Evolutionary conservation across 2,888 invertebrate species (phyloP).

Genomic region (Cryptus armator): DNA sequence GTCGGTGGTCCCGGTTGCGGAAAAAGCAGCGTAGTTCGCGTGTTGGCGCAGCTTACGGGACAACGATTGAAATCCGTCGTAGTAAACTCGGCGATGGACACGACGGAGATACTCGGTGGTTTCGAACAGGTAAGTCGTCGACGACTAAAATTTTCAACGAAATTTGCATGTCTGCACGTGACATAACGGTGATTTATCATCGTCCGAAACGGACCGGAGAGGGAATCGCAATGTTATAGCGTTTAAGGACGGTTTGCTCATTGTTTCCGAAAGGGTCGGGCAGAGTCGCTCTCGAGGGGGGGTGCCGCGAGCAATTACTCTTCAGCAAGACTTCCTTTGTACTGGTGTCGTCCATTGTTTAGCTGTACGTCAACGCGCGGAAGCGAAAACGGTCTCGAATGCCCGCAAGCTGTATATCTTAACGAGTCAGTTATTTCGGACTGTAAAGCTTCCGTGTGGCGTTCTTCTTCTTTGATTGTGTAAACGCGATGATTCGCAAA

Average conservation of each 20-base stretch:
- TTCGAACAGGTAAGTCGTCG: conserved; percentile 94
- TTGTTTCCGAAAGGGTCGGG: background rate
- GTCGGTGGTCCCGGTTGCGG: conserved; percentile 92
- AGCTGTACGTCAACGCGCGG: background rate
- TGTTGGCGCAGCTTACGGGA: conserved; percentile 91
- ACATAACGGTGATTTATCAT: background rate
- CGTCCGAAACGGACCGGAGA: background rate
- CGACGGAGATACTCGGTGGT: conserved; percentile 97
- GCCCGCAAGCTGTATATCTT: background rate
- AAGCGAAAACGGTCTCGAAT: conserved; percentile 19
- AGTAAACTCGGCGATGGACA: conserved; percentile 97
- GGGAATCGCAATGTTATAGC: background rate
- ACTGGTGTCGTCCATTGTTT: conserved; percentile 46
- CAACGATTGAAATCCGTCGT: conserved; percentile 91
- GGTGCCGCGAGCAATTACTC: conserved; percentile 46
- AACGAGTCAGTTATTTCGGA: background rate
- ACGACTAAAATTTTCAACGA: background rate
- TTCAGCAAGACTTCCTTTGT: conserved; percentile 53
- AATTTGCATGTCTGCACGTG: background rate
- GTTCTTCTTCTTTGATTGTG: conserved; percentile 1
- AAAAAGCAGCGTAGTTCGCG: conserved; percentile 92
- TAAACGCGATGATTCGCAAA: background rate
- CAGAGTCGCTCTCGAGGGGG: conserved; percentile 11
- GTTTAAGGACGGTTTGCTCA: conserved; percentile 16
- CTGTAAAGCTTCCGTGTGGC: background rate